phyloP scores from a whole-genome alignment of 2,888 invertebrate species.

The Chymomyza amoena region DNA sequence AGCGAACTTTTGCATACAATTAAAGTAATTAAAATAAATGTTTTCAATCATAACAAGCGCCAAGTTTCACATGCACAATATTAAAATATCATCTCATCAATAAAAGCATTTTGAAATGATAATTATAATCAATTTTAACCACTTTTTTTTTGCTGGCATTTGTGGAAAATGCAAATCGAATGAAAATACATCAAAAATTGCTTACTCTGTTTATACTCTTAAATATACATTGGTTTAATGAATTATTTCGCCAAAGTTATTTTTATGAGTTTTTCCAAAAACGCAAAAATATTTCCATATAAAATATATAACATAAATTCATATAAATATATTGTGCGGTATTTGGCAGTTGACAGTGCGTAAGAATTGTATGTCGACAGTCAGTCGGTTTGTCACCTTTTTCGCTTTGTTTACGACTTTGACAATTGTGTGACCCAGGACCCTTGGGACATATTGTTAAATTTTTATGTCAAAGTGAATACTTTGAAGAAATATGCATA shows the following conservation, averaged over 20 bases:
- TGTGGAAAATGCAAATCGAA: slow-evolving; percentile 51
- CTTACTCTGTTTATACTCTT: background rate
- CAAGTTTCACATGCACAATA: slow-evolving; percentile 18
- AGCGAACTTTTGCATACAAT: slow-evolving; percentile 28
- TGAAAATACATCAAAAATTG: slow-evolving; percentile 35
- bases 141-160: slow-evolving; percentile 3
- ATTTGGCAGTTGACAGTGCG: background rate
- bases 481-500: background rate
- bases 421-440: background rate
- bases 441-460: background rate
- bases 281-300: background rate
- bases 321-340: background rate
- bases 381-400: background rate
- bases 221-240: background rate
- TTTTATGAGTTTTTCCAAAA: background rate
- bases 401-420: background rate
- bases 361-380: background rate
- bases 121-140: slow-evolving; percentile 41
- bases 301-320: too few relatives aligned
- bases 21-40: slow-evolving; percentile 63
- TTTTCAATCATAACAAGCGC: slow-evolving; percentile 42
- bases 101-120: slow-evolving; percentile 14
- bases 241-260: background rate
- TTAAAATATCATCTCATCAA: slow-evolving; percentile 48
- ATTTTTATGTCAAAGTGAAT: background rate